phyloP scores from a whole-genome alignment of 2,113 vertebrate species.

The Xyliphius kryptos region DNA sequence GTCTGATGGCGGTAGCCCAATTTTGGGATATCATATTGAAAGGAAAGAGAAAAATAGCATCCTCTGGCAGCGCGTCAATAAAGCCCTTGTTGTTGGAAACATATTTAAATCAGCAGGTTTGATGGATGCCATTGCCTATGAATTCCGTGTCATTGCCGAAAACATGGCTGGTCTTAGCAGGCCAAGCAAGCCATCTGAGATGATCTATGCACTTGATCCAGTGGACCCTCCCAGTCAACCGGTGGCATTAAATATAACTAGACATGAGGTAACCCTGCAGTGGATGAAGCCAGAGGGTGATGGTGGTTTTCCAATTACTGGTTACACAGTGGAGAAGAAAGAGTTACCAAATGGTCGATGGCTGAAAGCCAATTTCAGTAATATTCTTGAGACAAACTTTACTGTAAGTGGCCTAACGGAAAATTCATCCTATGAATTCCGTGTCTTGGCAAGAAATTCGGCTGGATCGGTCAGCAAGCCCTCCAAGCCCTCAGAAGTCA shows the following conservation, averaged over 20 bases:
- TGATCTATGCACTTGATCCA: slow-evolving; percentile 83
- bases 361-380: slow-evolving; percentile 97
- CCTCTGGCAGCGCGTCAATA: slow-evolving; percentile 90
- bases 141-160: slow-evolving; percentile 91
- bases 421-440: slow-evolving; percentile 92
- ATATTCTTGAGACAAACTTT: slow-evolving; percentile 88
- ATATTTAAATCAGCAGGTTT: slow-evolving; percentile 93
- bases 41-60: slow-evolving; percentile 96
- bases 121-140: slow-evolving; percentile 89
- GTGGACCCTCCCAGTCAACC: slow-evolving; percentile 90
- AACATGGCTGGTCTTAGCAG: slow-evolving; percentile 93
- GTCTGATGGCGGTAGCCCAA: slow-evolving; percentile 86
- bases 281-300: slow-evolving; percentile 95
- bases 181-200: slow-evolving; percentile 89
- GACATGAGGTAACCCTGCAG: slow-evolving; percentile 86
- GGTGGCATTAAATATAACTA: slow-evolving; percentile 84
- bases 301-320: slow-evolving; percentile 94
- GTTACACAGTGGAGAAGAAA: slow-evolving; percentile 90
- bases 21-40: slow-evolving; percentile 92
- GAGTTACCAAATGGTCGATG: slow-evolving; percentile 91
- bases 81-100: slow-evolving; percentile 82
- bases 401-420: slow-evolving; percentile 93
- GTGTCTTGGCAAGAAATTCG: slow-evolving; percentile 88
- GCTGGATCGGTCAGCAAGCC: slow-evolving; percentile 87
- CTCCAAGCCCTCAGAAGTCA: slow-evolving; percentile 85